Evolutionary conservation across 2,113 vertebrate genomes (phyloP), one percentile per base, ranked within the genome.

Genomic region (Muntiacus reevesi): DNA sequence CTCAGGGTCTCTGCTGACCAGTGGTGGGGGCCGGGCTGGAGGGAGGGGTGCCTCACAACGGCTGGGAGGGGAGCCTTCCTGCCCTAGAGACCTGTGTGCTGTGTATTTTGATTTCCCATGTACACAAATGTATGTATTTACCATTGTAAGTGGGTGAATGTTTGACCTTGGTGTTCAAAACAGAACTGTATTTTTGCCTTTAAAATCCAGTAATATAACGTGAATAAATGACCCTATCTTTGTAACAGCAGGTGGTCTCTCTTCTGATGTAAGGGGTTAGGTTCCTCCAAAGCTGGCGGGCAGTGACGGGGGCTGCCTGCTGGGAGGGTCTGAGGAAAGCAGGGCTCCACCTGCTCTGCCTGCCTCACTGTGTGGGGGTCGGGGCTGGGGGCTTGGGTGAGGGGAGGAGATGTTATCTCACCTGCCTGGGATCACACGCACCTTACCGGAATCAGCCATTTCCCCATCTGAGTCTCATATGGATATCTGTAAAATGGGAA

Each of bases 151-250:
- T 50, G 87, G 64, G 97, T 6, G 4, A 2, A 52, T 95, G 78
- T 98, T 95, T 94, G 98, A 97, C 92, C 59, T 97, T 97, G 93
- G 89, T 98, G 30, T 98, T 96, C 85, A 94, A 97, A 97, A 98
- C 71, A 98, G 95, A 97, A 95, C 82, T 98, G 84, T 99, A 98
- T 98, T 98, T 99, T 98, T 96, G 94, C 97, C 98, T 98, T 33
- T 78, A 91, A 94, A 0, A n/a, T 96, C 94, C 97, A 92, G 59
- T 97, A 97, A 95, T 90, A 30, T 97, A 98, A 90, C 91, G 52
- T 89, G 50, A 98, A 98, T 98, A 98, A 98, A 98, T 97, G 89
- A 86, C 87, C 91, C 67, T 98, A 95, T 97, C 97, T 98, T 98
- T 98, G 92, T 98, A 98, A 93, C 57, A 4, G 6, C 87, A 91